Base-by-base conservation (phyloP, 2,797 vertebrate genomes). In the Sebastes kiyomatsui region DNA sequence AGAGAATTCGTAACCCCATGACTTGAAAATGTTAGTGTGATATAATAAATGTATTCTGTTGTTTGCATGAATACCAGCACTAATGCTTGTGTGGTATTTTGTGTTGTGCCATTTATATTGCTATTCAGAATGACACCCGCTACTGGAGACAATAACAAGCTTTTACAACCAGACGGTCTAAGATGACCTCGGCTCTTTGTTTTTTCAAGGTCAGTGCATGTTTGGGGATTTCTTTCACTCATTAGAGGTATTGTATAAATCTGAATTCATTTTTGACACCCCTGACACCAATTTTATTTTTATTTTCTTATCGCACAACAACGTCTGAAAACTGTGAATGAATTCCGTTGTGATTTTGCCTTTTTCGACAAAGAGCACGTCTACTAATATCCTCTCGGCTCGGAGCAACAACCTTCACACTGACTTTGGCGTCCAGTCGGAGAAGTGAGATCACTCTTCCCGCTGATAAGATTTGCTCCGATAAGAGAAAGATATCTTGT, bases 391-490 rank as follows among this genome's bases (percentile, higher is more conserved):
- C 18, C 61, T 72, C 67, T 54, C 60, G 7, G 71, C 75, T 77
- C 56, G 1, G 3, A 78, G 66, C 75, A 68, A 23, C 25, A 71
- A 88, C 83, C 90, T 90, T 91, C 81, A 76, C 65, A 5, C 42
- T 56, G 83, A 91, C 88, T 80, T 87, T 87, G 85, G 38, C 14
- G 23, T 75, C 80, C 81, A 18, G 61, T 59, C 67, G 67, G 72
- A 81, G 80, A 83, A 65, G 64, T 60, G 67, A 85, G 74, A 82
- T 87, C 73, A 38, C 73, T 78, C 56, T 18, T 75, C 60, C 64
- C 16, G 1, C 66, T 79, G 85, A 84, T 90, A 79, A 83, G 79
- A 89, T 89, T 76, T 49, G 27, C 78, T 76, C 58, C 4, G 88
- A 90, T 90, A 88, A 80, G 72, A 79, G 42, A 28, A 25, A 52